phyloP scores from a whole-genome alignment of 2,888 invertebrate species.

The Teleiodes luculella region DNA sequence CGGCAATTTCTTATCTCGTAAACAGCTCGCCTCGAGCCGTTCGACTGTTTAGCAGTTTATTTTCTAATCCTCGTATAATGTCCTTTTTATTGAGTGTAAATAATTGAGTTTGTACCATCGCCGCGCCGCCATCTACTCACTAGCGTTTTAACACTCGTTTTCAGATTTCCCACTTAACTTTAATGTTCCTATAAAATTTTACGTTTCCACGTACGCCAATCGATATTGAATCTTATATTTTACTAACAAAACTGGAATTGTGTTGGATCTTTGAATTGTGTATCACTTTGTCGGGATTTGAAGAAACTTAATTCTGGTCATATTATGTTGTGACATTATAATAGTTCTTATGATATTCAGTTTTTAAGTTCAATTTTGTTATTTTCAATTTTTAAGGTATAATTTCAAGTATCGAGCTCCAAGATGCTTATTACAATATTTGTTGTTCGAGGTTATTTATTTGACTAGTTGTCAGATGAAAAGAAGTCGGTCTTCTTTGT shows the following conservation, averaged over 20 bases:
- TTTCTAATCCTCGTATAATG: slow-evolving; percentile 74
- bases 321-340: slow-evolving; percentile 40
- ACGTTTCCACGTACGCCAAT: slow-evolving; percentile 41
- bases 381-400: slow-evolving; percentile 33
- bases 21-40: slow-evolving; percentile 39
- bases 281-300: slow-evolving; percentile 57
- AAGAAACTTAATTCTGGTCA: slow-evolving; percentile 50
- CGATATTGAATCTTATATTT: slow-evolving; percentile 43
- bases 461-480: slow-evolving; percentile 57
- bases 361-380: slow-evolving; percentile 46
- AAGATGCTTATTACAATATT: slow-evolving; percentile 70
- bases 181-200: slow-evolving; percentile 72
- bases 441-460: slow-evolving; percentile 71
- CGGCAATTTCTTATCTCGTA: slow-evolving; percentile 48
- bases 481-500: slow-evolving; percentile 46
- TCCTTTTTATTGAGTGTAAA: slow-evolving; percentile 78
- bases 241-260: slow-evolving; percentile 39
- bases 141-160: slow-evolving; percentile 68
- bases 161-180: slow-evolving; percentile 77
- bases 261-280: slow-evolving; percentile 35
- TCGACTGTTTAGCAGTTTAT: slow-evolving; percentile 57
- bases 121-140: slow-evolving; percentile 67
- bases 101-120: slow-evolving; percentile 76
- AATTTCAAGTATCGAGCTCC: slow-evolving; percentile 35
- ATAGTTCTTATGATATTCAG: slow-evolving; percentile 41